Evolutionary conservation across 2,113 vertebrate species (phyloP).

Genomic region (Pleuronectes platessa): DNA sequence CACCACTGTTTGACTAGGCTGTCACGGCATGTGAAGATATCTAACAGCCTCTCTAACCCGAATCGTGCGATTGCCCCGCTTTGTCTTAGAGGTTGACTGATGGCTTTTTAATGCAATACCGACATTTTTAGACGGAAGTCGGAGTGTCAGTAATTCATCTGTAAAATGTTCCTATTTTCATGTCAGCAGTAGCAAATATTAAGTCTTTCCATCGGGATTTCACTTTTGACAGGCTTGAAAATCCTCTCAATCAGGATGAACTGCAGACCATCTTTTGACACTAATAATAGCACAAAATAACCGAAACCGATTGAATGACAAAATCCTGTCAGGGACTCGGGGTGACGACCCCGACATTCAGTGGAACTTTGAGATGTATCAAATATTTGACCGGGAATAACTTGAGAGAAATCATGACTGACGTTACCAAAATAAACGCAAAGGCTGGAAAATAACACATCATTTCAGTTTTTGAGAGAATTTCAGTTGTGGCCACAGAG

Average conservation of each 20-base stretch:
- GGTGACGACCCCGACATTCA: background rate
- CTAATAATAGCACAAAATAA: slow-evolving; percentile 24
- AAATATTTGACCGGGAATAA: background rate
- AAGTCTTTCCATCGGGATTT: slow-evolving; percentile 29
- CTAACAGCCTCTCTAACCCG: slow-evolving; percentile 9
- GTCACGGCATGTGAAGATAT: background rate
- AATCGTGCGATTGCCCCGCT: slow-evolving; percentile 6
- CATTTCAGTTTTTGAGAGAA: background rate
- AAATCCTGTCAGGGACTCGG: slow-evolving; percentile 5
- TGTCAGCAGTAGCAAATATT: slow-evolving; percentile 23
- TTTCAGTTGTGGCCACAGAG: background rate
- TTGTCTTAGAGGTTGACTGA: slow-evolving; percentile 37
- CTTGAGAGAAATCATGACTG: background rate
- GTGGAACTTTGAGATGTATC: background rate
- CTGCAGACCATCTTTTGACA: slow-evolving; percentile 5
- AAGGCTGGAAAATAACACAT: background rate
- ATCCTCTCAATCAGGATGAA: slow-evolving; percentile 51
- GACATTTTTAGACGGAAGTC: slow-evolving; percentile 7
- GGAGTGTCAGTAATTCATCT: slow-evolving; percentile 18
- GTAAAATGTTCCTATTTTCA: slow-evolving; percentile 28
- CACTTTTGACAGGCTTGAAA: slow-evolving; percentile 53
- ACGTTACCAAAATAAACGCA: background rate
- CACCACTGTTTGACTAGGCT: slow-evolving; percentile 4
- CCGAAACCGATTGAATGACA: slow-evolving; percentile 1
- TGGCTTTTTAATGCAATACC: slow-evolving; percentile 12